Conservation (phyloP, 2,888 invertebrate genomes). For the Hydrotaea diabolus region DNA sequence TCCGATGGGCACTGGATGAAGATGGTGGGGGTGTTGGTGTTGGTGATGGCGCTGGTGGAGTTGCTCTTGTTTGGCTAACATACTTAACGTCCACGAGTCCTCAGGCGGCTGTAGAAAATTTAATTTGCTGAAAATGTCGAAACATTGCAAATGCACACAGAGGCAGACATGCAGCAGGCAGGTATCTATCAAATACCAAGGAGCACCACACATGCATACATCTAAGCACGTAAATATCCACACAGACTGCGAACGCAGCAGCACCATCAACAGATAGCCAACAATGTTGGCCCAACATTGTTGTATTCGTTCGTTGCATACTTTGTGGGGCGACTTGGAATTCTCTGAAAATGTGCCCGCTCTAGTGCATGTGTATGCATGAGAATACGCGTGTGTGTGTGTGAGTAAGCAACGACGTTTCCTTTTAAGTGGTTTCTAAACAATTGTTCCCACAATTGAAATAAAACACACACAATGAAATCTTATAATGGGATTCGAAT, state of each 20-base stretch:
- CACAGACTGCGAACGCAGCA: background rate
- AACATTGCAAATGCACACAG: slow-evolving; percentile 20
- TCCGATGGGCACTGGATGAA: background rate
- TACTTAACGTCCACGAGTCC: slow-evolving; percentile 25
- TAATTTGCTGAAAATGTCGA: slow-evolving; percentile 29
- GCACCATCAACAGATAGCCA: background rate
- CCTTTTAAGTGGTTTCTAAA: background rate
- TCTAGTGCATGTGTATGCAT: background rate
- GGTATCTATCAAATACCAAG: background rate
- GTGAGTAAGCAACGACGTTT: background rate
- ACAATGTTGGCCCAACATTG: slow-evolving; percentile 2
- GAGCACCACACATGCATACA: background rate
- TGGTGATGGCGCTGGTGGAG: background rate
- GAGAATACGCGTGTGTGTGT: no score
- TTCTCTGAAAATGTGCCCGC: background rate
- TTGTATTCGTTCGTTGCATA: slow-evolving; percentile 2
- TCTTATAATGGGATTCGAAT: no score
- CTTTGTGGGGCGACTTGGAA: background rate
- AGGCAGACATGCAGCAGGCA: background rate
- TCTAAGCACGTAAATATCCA: background rate
- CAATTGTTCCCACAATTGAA: slow-evolving; percentile 1
- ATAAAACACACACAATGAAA: background rate
- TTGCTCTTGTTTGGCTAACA: slow-evolving; percentile 3
- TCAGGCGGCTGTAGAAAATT: slow-evolving; percentile 13
- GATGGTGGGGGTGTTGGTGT: background rate